Conservation (phyloP, 2,113 vertebrate genomes). For the human region GRCh38 chr1:31256001-31256500, state of each 20-base stretch:
- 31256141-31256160: conserved; percentile 34
- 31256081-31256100: conserved; percentile 46
- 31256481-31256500: too few species aligned
- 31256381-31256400: neutral
- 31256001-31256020: conserved; percentile 60
- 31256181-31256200: conserved; percentile 10
- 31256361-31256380: neutral
- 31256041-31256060: conserved; percentile 53
- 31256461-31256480: too few species aligned
- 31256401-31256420: neutral
- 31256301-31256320: neutral
- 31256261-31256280: neutral
- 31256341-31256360: neutral
- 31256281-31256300: neutral
- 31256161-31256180: conserved; percentile 24
- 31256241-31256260: neutral
- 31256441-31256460: too few species aligned
- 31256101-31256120: conserved; percentile 49
- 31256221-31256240: neutral
- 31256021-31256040: conserved; percentile 68
- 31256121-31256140: conserved; percentile 44
- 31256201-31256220: conserved; percentile 1
- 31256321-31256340: neutral
- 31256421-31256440: neutral
- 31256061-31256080: conserved; percentile 64